These are phyloP conservation scores for Microtus ochrogaster DNA, from an alignment of 2,113 vertebrate species.

Conservation along the genomic window DNA sequence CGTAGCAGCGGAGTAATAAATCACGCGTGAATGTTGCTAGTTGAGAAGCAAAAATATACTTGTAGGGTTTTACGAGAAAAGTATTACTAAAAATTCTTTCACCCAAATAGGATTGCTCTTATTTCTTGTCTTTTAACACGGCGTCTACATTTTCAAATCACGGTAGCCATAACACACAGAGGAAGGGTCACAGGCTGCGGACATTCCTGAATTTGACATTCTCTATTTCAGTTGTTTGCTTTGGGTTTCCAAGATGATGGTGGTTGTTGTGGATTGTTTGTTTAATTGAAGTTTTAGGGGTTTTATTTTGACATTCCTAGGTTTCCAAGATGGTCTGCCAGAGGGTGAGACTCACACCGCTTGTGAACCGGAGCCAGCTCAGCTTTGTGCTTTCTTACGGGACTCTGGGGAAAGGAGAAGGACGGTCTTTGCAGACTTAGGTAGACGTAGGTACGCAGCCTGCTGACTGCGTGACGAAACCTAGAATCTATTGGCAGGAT, in stretches of 20 bases:
- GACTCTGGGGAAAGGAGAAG: neutral
- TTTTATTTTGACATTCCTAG: constrained; percentile 11
- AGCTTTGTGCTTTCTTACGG: neutral
- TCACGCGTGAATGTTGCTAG: neutral
- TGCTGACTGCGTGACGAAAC: constrained; percentile 33
- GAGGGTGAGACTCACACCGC: neutral
- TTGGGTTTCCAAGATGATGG: neutral
- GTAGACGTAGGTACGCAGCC: neutral
- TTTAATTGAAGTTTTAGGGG: neutral
- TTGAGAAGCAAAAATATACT: constrained; percentile 1
- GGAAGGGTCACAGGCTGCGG: neutral
- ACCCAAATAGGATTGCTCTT: neutral
- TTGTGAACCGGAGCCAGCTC: accelerated
- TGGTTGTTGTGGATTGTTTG: neutral
- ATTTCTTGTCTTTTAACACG: neutral
- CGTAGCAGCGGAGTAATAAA: neutral
- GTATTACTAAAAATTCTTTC: constrained; percentile 21
- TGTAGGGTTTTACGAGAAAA: constrained; percentile 3
- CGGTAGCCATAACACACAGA: neutral
- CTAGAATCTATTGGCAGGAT: constrained; percentile 3
- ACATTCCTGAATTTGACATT: constrained; percentile 34
- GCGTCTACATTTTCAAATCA: neutral
- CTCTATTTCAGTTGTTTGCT: constrained; percentile 3
- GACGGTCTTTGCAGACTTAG: constrained; percentile 8
- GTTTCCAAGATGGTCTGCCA: neutral